Evolutionary conservation across 2,113 vertebrate genomes (phyloP).

Genomic region (Planiliza haematocheilus): DNA sequence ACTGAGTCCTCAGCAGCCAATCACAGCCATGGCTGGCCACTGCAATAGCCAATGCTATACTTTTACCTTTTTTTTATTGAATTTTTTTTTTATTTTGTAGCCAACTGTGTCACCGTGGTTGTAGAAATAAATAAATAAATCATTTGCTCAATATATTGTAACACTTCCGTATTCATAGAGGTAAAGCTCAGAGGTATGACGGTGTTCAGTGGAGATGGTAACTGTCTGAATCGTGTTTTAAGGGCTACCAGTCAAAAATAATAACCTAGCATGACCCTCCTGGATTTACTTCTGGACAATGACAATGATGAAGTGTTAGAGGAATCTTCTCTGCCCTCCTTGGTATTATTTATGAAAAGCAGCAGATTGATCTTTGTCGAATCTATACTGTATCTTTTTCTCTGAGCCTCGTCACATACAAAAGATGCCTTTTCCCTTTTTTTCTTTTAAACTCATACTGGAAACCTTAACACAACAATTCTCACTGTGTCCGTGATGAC

Average conservation of each 20-base stretch:
- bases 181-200: conserved; percentile 44
- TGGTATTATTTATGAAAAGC: conserved; percentile 56
- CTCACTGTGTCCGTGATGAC: conserved; percentile 82
- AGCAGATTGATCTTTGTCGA: conserved; percentile 33
- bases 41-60: conserved; percentile 68
- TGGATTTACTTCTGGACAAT: conserved; percentile 34
- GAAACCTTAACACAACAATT: conserved; percentile 65
- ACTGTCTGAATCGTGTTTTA: conserved; percentile 68
- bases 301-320: conserved; percentile 28
- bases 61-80: conserved; percentile 1
- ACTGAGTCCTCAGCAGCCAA: conserved; percentile 64
- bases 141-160: conserved; percentile 21
- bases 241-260: conserved; percentile 78
- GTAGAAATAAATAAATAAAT: conserved; percentile 58
- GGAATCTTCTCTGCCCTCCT: conserved; percentile 42
- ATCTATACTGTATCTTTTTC: conserved; percentile 43
- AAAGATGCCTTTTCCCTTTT: conserved; percentile 27
- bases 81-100: conserved; percentile 53
- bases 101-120: conserved; percentile 68
- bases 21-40: conserved; percentile 62
- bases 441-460: conserved; percentile 41
- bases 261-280: conserved; percentile 33
- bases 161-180: conserved; percentile 28
- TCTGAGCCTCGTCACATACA: conserved; percentile 69
- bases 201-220: conserved; percentile 51